Base-by-base conservation (phyloP, 2,797 vertebrate species). In the Selene dorsalis region DNA sequence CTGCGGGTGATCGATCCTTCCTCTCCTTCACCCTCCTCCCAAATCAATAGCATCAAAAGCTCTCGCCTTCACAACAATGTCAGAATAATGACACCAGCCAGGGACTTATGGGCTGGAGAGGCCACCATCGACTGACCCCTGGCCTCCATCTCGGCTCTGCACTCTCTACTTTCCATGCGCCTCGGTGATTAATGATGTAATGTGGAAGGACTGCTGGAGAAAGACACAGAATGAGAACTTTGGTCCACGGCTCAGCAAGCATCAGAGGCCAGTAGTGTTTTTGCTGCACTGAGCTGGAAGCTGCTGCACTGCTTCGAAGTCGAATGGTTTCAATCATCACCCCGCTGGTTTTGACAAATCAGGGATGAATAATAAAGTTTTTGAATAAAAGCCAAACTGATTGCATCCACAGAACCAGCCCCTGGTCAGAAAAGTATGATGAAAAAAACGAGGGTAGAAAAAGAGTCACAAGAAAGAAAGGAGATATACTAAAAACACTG, bases 31-130 rank as follows among this genome's bases (percentile, higher is more conserved):
- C 66, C 65, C 76, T 79, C 84, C 84, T 83, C 78, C 80, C 81
- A 59, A 85, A 94, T 94, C 92, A 88, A 94, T 92, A 91, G 70
- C 83, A 84, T 89, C 85, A 91, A 88, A 93, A 92, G 82, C 85
- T 80, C 88, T 87, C 67, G 77, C 77, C 77, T 89, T 88, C 87
- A 89, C 80, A 84, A 88, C 90, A 84, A 84, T 79, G 84, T 87
- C 84, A 83, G 85, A 87, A 84, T 92, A 93, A 92, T 88, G 85
- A 86, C 86, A 88, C 81, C 73, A 69, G 60, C 66, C 74, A 47
- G 60, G 61, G 77, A 86, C 89, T 79, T 83, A 61, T 55, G 80
- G 86, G 86, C 81, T 59, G 64, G 69, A 73, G 83, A 87, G 89
- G 85, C 86, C 88, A 88, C 79, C 86, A 81, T 79, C 60, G 81